These are phyloP conservation scores for Etheostoma cragini DNA, from an alignment of 2,113 vertebrate species.

Conservation along the genomic window DNA sequence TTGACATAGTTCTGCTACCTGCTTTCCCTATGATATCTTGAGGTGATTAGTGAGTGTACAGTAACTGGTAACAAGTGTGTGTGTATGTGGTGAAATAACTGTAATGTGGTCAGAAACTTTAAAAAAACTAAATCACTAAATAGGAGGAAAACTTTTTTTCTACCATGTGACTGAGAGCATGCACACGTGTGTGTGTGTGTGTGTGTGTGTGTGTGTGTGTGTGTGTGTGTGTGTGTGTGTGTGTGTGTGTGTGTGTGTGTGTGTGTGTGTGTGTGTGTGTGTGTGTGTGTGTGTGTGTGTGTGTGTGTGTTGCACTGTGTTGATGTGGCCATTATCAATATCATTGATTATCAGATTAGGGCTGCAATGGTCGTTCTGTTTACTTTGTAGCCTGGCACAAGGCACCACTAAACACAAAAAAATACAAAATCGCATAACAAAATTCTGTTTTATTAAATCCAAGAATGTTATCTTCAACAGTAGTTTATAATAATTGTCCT, in stretches of 20 bases:
- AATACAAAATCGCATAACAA: not conserved
- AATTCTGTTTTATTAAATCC: not conserved
- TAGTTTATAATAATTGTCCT: not conserved
- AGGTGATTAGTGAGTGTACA: conserved; percentile 65
- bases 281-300: conserved; percentile 37
- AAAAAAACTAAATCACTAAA: conserved; percentile 28
- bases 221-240: conserved; percentile 35
- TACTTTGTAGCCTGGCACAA: conserved; percentile 56
- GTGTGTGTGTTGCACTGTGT: conserved; percentile 10
- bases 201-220: conserved; percentile 36
- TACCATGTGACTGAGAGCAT: conserved; percentile 55
- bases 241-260: conserved; percentile 38
- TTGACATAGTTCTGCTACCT: conserved; percentile 25
- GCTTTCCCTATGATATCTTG: conserved; percentile 61
- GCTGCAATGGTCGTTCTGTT: conserved; percentile 38
- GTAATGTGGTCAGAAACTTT: conserved; percentile 61
- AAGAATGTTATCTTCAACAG: conserved; percentile 3
- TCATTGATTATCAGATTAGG: conserved; percentile 19
- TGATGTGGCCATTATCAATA: conserved; percentile 43
- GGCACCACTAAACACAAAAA: conserved; percentile 2
- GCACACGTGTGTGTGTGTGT: conserved; percentile 25
- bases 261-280: conserved; percentile 34
- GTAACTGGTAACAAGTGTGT: conserved; percentile 54
- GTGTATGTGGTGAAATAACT: conserved; percentile 50
- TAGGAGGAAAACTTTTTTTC: conserved; percentile 54